Conservation (phyloP, 2,797 vertebrate genomes). For the Hyperoplus lanceolatus region DNA sequence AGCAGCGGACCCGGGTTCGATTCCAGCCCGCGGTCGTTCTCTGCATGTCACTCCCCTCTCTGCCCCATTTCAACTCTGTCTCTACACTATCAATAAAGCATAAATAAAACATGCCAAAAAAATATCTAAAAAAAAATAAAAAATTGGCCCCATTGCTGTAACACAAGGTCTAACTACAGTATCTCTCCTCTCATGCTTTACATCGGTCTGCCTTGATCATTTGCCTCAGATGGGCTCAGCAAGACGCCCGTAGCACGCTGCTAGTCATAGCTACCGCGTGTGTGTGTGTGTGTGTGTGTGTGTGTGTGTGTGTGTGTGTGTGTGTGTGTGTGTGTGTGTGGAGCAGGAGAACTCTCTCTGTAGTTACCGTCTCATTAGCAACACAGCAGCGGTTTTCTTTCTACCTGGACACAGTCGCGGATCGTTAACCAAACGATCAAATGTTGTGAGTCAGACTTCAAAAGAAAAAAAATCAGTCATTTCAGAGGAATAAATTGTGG, state of each 20-base stretch:
- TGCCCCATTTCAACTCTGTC: conserved; percentile 15
- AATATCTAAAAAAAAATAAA: no score
- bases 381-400: conserved; percentile 21
- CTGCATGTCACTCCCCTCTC: background rate
- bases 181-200: no score
- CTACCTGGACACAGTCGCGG: conserved; percentile 27
- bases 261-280: background rate
- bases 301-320: no score
- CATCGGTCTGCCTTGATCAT: conserved; percentile 39
- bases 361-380: conserved; percentile 23
- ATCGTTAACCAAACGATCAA: conserved; percentile 49
- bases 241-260: conserved; percentile 37
- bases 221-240: conserved; percentile 43
- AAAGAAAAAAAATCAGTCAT: conserved; percentile 30
- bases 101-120: no score
- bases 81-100: no score
- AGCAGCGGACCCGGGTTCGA: no score
- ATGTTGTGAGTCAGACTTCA: conserved; percentile 25
- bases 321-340: background rate
- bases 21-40: no score
- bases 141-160: no score
- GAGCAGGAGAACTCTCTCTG: conserved; percentile 44
- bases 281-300: no score
- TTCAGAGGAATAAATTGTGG: conserved; percentile 23
- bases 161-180: background rate